Evolutionary conservation across 1,140 invertebrate species (phyloP), one percentile per base, ranked within the genome.

Genomic region (Drosophila mauritiana): DNA sequence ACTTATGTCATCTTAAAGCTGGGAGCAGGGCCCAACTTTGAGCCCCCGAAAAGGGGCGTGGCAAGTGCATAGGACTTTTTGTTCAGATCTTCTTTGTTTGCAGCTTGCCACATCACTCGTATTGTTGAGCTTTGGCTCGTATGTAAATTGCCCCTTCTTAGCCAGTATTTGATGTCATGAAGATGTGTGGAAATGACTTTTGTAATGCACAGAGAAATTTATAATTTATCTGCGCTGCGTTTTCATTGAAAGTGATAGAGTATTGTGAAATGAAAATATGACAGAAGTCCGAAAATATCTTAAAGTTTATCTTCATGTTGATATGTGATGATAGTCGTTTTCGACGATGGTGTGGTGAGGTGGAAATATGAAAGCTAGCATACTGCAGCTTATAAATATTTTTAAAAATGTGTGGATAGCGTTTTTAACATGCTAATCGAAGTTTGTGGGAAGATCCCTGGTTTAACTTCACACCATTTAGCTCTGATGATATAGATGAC

Each of bases 1-100:
- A 77, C 79, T 81, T 82, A 81, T 81, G 79, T 81, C 79, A 81
- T 82, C 73, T 82, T 55, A 4, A 13, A 20, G 78, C 68, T 81
- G 59, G 39, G 43, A 67, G 36, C 27, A 53, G 15, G 31, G 36
- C 58, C 37, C 31, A 8, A 10, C 31, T 31, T 8, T 31, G 8
- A 31, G 15, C 39, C 63, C 22, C 49, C 42, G 10, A 27, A 70
- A 48, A 54, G 56, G 62, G 79, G 79, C 73, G 79, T 81, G 61
- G 52, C 79, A 67, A 82, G 73, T 56, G 73, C 73, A 82, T 77
- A 82, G 73, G 79, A 78, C 79, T 70, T 65, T 81, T 77, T 68
- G 67, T 81, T 49, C 15, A 59, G 12, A 46, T 57, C 17, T 43
- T n/a, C 61, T 79, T 63, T 79, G 76, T 48, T 43, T 70, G 49